phyloP scores from a whole-genome alignment of 1,140 invertebrate genomes.

The Sesamia nonagrioides region DNA sequence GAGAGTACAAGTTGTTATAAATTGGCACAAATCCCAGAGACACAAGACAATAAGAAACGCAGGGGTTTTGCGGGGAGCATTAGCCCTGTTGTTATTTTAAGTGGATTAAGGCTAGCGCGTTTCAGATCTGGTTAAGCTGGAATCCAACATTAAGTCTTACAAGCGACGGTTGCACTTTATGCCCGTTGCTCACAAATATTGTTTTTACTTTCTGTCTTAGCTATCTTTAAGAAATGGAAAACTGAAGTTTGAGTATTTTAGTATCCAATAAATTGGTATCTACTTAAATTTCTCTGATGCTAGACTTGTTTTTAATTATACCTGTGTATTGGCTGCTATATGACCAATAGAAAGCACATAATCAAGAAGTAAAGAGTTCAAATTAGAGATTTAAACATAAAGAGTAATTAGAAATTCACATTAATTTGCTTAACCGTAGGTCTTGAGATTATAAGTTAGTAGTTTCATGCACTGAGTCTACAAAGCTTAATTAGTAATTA shows the following conservation, averaged over 20 bases:
- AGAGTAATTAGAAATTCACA: too few species aligned
- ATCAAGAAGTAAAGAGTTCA: too few species aligned
- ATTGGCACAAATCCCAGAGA: slow-evolving; percentile 68
- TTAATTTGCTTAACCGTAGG: too few species aligned
- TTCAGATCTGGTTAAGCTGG: slow-evolving; percentile 79
- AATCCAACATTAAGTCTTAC: slow-evolving; percentile 72
- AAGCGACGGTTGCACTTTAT: slow-evolving; percentile 68
- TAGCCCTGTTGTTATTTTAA: slow-evolving; percentile 82
- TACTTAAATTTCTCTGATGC: too few species aligned
- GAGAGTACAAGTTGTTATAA: slow-evolving; percentile 58
- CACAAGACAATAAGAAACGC: slow-evolving; percentile 70
- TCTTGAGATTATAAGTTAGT: too few species aligned
- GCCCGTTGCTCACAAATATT: slow-evolving; percentile 38
- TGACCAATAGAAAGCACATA: too few species aligned
- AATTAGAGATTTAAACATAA: too few species aligned
- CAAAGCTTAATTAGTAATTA: too few species aligned
- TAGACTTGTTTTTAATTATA: too few species aligned
- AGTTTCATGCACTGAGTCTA: too few species aligned
- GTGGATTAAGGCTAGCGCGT: slow-evolving; percentile 82
- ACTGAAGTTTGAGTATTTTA: not conserved
- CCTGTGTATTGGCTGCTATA: too few species aligned
- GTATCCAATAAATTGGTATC: not conserved
- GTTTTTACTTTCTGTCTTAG: slow-evolving; percentile 23
- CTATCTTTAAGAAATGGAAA: slow-evolving; percentile 26
- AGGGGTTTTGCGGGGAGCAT: slow-evolving; percentile 65